These are phyloP conservation scores for Erebia palarica DNA, from an alignment of 2,888 invertebrate species.

Conservation along the genomic window DNA sequence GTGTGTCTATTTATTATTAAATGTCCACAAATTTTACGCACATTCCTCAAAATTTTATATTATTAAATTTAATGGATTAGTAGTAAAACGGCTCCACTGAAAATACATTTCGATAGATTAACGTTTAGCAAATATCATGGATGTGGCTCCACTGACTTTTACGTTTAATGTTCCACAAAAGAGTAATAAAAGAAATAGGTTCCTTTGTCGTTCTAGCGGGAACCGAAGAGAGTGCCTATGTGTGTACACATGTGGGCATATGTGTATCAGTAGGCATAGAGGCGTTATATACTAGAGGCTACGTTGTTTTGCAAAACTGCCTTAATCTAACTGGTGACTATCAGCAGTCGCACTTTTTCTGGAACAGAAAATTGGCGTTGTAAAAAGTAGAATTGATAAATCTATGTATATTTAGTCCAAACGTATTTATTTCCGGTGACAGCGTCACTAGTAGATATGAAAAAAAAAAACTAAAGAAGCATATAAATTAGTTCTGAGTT, in stretches of 20 bases:
- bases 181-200: conserved; percentile 22
- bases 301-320: neutral
- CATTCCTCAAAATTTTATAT: neutral
- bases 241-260: neutral
- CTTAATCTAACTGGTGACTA: neutral
- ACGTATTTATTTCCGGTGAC: no score
- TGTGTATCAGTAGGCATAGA: neutral
- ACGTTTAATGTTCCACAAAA: conserved; percentile 22
- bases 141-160: conserved; percentile 6
- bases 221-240: neutral
- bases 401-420: no score
- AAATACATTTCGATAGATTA: conserved; percentile 11
- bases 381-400: neutral
- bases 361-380: neutral
- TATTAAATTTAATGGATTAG: conserved; percentile 7
- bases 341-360: neutral
- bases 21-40: no score
- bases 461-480: no score
- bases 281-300: neutral
- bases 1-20: no score
- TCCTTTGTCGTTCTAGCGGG: conserved; percentile 12
- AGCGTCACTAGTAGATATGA: no score
- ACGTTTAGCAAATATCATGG: conserved; percentile 12
- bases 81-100: neutral
- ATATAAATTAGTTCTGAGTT: no score